Base-by-base conservation (phyloP, 2,888 invertebrate genomes). In the Spisula solida region DNA sequence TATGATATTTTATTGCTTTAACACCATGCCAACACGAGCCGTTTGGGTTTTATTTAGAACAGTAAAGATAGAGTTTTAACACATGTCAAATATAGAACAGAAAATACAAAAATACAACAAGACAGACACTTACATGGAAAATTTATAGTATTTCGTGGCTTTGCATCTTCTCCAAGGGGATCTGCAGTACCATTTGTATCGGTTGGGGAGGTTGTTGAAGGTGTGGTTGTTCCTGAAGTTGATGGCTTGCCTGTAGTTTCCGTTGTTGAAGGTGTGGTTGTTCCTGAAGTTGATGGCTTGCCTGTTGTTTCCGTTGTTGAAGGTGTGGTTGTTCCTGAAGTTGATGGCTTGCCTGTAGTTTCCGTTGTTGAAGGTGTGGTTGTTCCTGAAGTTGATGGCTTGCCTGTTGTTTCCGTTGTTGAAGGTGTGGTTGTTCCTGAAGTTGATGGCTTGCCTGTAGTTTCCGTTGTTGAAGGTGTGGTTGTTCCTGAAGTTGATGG, bases 271-370 rank as follows among this genome's bases (percentile, higher is more conserved):
- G 79, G 18, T n/a, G 41, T 47, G 1, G 75, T 60, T 55, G 48
- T 78, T 1, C 29, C 48, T 20, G 75, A 14, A 10, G 31, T 56
- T 34, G 56, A 29, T 60, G 56, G 34, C 34, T 56, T 81, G 16
- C 31, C 31, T 56, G 60, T 81, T 31, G 56, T 20, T 34, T 16
- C 34, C 6, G 66, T 60, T 60, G 82, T 56, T 18, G 12, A 18
- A 6, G 82, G 20, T 82, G 82, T 82, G 5, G 48, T 82, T 41
- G 48, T 82, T 18, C 34, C 41, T 66, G 82, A 34, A 2, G 82
- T 82, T 20, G 60, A 20, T 34, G 29, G 29, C 18, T 56, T 82
- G 16, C 14, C 31, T 60, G 31, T 60, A n/a, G 82, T 82, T 60
- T n/a, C 47, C 14, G 82, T 60, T 60, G 82, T 60, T 18, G 18